Evolutionary conservation across 2,797 vertebrate genomes (phyloP).

Genomic region (Ctenopoma kingsleyae): DNA sequence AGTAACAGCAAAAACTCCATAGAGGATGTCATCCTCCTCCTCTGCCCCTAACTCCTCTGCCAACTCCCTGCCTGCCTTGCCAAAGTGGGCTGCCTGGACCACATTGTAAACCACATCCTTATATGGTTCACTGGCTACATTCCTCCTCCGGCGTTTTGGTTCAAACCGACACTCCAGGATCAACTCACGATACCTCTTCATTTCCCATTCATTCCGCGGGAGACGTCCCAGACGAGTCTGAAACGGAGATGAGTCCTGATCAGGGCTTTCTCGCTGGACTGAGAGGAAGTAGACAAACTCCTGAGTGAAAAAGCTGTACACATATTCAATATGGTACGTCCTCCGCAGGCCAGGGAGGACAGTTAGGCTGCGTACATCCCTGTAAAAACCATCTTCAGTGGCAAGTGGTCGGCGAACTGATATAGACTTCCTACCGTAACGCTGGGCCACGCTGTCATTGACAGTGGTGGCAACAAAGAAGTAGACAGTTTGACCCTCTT

Average conservation of each 20-base stretch:
- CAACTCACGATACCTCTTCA: slow-evolving; percentile 90
- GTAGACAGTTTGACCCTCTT: slow-evolving; percentile 84
- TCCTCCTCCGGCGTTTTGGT: slow-evolving; percentile 86
- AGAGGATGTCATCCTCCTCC: slow-evolving; percentile 87
- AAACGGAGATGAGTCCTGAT: slow-evolving; percentile 76
- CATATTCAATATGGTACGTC: slow-evolving; percentile 89
- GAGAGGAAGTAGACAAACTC: slow-evolving; percentile 92
- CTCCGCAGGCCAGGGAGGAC: slow-evolving; percentile 85
- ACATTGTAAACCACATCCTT: slow-evolving; percentile 88
- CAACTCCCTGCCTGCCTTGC: slow-evolving; percentile 85
- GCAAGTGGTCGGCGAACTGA: slow-evolving; percentile 90
- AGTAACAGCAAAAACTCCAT: slow-evolving; percentile 89
- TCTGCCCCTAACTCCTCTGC: slow-evolving; percentile 87
- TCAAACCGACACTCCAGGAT: slow-evolving; percentile 91
- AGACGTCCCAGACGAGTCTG: slow-evolving; percentile 91
- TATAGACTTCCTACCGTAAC: slow-evolving; percentile 89
- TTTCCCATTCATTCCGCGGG: slow-evolving; percentile 85
- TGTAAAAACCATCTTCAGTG: slow-evolving; percentile 89
- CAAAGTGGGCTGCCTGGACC: slow-evolving; percentile 90
- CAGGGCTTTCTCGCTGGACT: slow-evolving; percentile 86
- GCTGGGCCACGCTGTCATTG: slow-evolving; percentile 84
- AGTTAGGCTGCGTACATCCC: slow-evolving; percentile 85
- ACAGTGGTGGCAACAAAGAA: slow-evolving; percentile 92
- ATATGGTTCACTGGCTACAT: slow-evolving; percentile 53
- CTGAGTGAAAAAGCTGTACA: slow-evolving; percentile 89